Evolutionary conservation across 2,888 invertebrate genomes (phyloP), one percentile per base, ranked within the genome.

Genomic region (Pherbina coryleti): DNA sequence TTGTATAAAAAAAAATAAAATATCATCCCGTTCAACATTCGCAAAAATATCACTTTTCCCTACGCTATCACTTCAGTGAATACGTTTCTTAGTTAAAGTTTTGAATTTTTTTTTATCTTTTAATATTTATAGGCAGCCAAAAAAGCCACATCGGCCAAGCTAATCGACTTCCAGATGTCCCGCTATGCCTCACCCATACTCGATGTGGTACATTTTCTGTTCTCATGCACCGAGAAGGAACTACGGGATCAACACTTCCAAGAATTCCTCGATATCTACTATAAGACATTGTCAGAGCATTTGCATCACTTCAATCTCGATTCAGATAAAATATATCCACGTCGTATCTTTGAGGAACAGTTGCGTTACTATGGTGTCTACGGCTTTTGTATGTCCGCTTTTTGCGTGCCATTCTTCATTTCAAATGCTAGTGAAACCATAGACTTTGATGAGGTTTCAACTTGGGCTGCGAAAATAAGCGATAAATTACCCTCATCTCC

Each of bases 101-200:
- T 19, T n/a, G n/a, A 53, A n/a, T 62, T 67, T 22, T 17, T 55
- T 66, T 73, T 75, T 73, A 8, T 49, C 66, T 67, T 66, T 66
- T 72, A 78, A 57, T 28, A 9, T 70, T 22, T 25, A 17, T 51
- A 79, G 80, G 25, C 34, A 22, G 79, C 79, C 60, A 79, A 80
- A 0, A 69, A 75, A 66, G 85, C 88, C 31, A 78, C 80, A 5
- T 80, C 82, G 4, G 86, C 88, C 9, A 86, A 86, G 76, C 79
- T 89, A 5, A 83, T 88, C 53, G 88, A 89, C 78, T 89, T 87
- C 79, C 88, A 89, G 81, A 83, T 89, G 82, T 84, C 87, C 1
- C 86, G 88, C 25, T 88, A 87, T 81, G 83, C 87, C 0, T 83
- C 88, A 0, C 88, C 88, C 1, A 83, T 87, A 0, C 82, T 86